Base-by-base conservation (phyloP, 1,140 invertebrate genomes). In the Hesperophylax magnus region DNA sequence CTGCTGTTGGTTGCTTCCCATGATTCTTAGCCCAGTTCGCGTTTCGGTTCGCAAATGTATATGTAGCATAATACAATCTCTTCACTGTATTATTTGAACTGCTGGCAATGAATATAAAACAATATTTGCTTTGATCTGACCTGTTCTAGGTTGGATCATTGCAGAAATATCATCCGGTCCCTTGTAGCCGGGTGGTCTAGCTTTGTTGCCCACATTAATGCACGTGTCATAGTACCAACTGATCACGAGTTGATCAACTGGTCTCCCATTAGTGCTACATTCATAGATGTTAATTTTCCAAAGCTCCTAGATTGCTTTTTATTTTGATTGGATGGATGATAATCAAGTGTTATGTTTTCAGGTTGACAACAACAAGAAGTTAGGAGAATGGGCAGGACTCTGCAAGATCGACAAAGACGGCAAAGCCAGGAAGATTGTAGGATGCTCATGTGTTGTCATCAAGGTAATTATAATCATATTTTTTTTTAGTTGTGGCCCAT, bases 381-480 rank as follows among this genome's bases (percentile, higher is more conserved):
- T 99, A 22, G 98, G 98, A 39, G 98, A 99, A 93, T 99, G 98
- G 98, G 96, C 97, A 81, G 99, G 98, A 83, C 93, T 99, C 52
- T 99, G 99, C 91, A 99, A 99, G 92, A 98, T 99, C 86, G 99
- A 99, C 91, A 98, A 97, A 86, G 97, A 98, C 85, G 98, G 98
- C 82, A 99, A 99, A 90, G 97, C 99, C 60, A 94, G 98, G 81
- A 99, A 99, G 92, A 97, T 99, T 84, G 98, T 99, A 85, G 97
- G 98, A 56, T 99, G 98, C 91, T 98, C 97, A 1, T 99, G 98
- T 89, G 98, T 99, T 77, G 98, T 99, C 60, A 97, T 99, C 87
- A 98, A 95, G 92, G 95, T 96, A 88, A 91, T n/a, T n/a, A n/a
- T n/a, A n/a, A n/a, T n/a, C n/a, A n/a, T n/a, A n/a, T n/a, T n/a